These are phyloP conservation scores for Rhabditoides inermis DNA, from an alignment of 2,888 invertebrate species.

Conservation along the genomic window DNA sequence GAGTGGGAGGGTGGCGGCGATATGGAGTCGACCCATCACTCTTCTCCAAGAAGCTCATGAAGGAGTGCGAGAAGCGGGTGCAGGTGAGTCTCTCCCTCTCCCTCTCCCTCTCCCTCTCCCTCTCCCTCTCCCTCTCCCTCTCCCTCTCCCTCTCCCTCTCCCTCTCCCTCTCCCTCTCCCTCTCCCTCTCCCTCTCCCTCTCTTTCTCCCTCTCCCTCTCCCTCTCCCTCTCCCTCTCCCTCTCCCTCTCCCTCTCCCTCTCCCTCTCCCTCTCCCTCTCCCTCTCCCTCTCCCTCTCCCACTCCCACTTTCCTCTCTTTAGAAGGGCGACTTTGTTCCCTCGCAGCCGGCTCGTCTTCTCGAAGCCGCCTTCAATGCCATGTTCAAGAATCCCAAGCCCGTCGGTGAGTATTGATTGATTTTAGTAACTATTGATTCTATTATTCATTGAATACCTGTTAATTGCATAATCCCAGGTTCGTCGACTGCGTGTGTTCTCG, in stretches of 20 bases:
- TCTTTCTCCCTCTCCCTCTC: not conserved
- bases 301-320: not conserved
- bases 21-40: conserved; percentile 95
- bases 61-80: conserved; percentile 57
- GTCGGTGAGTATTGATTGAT: conserved; percentile 30
- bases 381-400: conserved; percentile 37
- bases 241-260: not conserved
- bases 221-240: not conserved
- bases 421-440: not conserved
- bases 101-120: not conserved
- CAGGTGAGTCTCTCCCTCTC: conserved; percentile 1
- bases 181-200: not conserved
- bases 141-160: not conserved
- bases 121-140: not conserved
- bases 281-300: not conserved
- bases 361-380: conserved; percentile 42
- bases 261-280: not conserved
- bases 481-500: conserved; percentile 92
- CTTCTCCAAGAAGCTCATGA: conserved; percentile 88
- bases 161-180: not conserved
- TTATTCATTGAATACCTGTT: not conserved
- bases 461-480: conserved; percentile 58
- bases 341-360: conserved; percentile 42
- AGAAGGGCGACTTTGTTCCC: conserved; percentile 72
- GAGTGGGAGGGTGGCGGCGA: conserved; percentile 94